These are phyloP conservation scores for Mareca penelope DNA, from an alignment of 2,797 vertebrate genomes.

Conservation along the genomic window DNA sequence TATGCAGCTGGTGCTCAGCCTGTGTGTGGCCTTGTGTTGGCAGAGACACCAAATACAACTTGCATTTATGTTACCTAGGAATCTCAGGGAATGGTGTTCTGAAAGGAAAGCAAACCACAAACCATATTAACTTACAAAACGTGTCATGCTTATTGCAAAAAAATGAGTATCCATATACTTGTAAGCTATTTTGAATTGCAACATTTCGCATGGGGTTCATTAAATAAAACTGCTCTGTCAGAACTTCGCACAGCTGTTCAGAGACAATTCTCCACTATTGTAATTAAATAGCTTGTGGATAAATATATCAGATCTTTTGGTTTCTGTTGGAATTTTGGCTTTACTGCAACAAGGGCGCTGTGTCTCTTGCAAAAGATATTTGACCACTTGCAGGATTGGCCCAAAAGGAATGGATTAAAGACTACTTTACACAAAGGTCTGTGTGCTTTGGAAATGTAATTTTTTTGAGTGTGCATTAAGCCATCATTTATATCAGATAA, in stretches of 20 bases:
- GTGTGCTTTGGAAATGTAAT: neutral
- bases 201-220: neutral
- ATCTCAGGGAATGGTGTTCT: accelerated
- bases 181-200: neutral
- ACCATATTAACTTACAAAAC: neutral
- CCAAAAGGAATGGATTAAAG: neutral
- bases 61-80: neutral
- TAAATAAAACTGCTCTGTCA: neutral
- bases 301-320: neutral
- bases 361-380: neutral
- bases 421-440: neutral
- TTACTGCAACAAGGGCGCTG: neutral
- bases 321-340: neutral
- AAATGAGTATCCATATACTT: neutral
- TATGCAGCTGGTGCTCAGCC: neutral
- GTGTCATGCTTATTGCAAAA: accelerated
- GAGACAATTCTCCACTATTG: neutral
- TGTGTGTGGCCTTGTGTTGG: accelerated
- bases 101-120: neutral
- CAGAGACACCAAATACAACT: neutral
- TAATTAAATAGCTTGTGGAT: neutral
- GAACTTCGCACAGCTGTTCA: neutral
- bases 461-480: neutral
- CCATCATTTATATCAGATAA: neutral
- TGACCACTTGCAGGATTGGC: neutral